phyloP scores from a whole-genome alignment of 2,797 vertebrate species.

The Anguilla marmorata region DNA sequence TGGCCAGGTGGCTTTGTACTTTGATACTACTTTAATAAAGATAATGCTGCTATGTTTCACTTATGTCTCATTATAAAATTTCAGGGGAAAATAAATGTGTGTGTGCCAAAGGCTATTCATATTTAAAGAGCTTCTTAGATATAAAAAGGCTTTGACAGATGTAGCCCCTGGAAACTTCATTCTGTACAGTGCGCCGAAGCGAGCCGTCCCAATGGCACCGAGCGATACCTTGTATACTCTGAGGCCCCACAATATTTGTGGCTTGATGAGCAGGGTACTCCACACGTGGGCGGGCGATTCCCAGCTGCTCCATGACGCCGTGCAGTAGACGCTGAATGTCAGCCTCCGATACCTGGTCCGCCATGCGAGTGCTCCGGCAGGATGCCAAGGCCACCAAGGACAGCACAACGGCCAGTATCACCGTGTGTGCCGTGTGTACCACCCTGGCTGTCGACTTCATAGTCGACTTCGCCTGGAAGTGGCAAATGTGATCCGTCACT shows the following conservation, averaged over 20 bases:
- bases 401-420: conserved; percentile 69
- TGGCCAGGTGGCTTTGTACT: neutral
- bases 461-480: neutral
- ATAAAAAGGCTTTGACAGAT: no score
- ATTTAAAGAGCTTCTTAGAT: no score
- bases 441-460: conserved; percentile 40
- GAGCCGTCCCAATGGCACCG: no score
- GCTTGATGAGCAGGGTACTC: conserved; percentile 97
- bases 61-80: no score
- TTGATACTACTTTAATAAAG: no score
- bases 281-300: conserved; percentile 91
- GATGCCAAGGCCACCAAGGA: conserved; percentile 66
- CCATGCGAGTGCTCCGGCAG: conserved; percentile 77
- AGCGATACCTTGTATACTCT: conserved; percentile 88
- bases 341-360: conserved; percentile 86
- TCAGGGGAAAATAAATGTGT: no score
- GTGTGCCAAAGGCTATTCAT: no score
- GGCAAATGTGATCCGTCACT: neutral
- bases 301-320: conserved; percentile 95
- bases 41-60: no score
- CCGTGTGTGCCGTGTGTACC: conserved; percentile 42
- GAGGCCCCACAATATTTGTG: conserved; percentile 92
- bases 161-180: neutral
- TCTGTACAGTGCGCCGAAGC: neutral
- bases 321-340: conserved; percentile 95